Evolutionary conservation across 2,113 vertebrate genomes (phyloP).

Genomic region (Lontra canadensis): DNA sequence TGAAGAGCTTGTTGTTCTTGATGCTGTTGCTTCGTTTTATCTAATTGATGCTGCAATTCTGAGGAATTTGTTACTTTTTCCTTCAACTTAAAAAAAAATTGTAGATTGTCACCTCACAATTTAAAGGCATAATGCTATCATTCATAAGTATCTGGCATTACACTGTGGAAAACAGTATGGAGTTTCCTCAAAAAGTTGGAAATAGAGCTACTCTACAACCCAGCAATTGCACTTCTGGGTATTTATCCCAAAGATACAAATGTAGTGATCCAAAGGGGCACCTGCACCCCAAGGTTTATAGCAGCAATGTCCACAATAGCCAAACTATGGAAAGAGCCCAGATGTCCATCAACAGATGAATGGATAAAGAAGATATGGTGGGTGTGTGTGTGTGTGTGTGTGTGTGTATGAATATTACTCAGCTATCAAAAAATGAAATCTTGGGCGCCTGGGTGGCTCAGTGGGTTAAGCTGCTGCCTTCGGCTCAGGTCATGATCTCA

Average conservation of each 20-base stretch:
- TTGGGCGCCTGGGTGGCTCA: too few relatives aligned
- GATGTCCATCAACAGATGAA: not conserved
- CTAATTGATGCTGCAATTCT: constrained; percentile 95
- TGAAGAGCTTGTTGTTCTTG: constrained; percentile 96
- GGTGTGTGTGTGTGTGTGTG: too few relatives aligned
- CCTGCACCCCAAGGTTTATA: not conserved
- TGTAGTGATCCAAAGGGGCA: not conserved
- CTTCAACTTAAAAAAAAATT: constrained; percentile 88
- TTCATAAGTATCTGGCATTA: not conserved
- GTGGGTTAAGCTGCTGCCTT: too few relatives aligned
- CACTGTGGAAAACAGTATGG: not conserved
- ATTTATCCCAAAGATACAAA: not conserved
- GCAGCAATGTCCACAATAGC: not conserved
- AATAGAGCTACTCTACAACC: not conserved
- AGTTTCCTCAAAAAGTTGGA: not conserved
- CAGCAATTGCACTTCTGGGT: not conserved
- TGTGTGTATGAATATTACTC: too few relatives aligned
- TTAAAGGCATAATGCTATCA: constrained; percentile 43
- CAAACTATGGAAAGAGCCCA: not conserved
- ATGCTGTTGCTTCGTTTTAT: constrained; percentile 96
- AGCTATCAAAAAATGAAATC: not conserved
- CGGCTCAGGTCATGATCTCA: too few relatives aligned
- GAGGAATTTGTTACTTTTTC: constrained; percentile 90
- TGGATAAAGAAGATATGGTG: not conserved
- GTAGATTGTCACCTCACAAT: constrained; percentile 59